Evolutionary conservation across 2,113 vertebrate species (phyloP).

Genomic region (Cricetomys ansorgei): DNA sequence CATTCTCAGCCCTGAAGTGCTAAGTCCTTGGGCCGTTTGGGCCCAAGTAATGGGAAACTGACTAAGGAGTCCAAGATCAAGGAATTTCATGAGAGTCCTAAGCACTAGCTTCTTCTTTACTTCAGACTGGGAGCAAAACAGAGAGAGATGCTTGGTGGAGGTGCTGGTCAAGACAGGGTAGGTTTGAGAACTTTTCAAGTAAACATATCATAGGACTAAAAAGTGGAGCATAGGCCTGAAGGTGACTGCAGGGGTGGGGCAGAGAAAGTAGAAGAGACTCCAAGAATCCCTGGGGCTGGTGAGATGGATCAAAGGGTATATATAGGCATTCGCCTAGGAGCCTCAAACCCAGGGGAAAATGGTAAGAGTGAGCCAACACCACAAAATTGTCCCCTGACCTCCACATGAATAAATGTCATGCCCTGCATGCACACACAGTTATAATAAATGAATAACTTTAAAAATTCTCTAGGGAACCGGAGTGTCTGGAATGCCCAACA

Average conservation of each 20-base stretch:
- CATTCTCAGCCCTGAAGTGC: neutral
- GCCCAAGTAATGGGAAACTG: neutral
- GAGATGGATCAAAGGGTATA: neutral
- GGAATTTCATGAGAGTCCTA: neutral
- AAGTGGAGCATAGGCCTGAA: neutral
- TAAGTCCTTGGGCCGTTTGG: neutral
- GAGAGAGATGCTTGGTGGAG: neutral
- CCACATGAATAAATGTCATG: too few relatives aligned
- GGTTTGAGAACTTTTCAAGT: neutral
- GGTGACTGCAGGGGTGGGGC: neutral
- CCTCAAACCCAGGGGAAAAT: neutral
- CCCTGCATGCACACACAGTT: neutral
- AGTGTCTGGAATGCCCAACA: neutral
- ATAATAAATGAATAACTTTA: neutral
- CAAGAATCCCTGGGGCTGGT: neutral
- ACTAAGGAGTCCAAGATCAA: accelerated
- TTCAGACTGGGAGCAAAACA: neutral
- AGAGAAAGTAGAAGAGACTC: too few relatives aligned
- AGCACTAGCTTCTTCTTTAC: neutral
- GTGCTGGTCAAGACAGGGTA: neutral
- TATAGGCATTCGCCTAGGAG: neutral
- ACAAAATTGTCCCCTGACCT: neutral
- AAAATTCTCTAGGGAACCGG: neutral
- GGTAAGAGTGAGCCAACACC: too few relatives aligned
- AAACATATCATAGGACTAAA: neutral